phyloP scores from a whole-genome alignment of 2,888 invertebrate species.

The Halictus quadricinctus region DNA sequence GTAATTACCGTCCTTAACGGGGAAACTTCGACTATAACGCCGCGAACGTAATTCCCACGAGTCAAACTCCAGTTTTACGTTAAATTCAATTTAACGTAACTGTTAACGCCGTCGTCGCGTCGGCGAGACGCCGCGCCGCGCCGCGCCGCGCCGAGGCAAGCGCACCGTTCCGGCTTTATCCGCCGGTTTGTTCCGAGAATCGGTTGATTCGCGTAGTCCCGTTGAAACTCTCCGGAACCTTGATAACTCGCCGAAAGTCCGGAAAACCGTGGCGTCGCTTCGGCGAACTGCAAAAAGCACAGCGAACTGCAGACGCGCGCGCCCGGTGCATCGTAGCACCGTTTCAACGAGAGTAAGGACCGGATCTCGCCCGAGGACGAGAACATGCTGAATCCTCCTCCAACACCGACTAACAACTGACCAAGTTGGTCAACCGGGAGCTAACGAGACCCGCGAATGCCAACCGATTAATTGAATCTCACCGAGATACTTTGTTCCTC shows the following conservation, averaged over 20 bases:
- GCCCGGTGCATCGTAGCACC: not conserved
- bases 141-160: not conserved
- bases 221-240: conserved; percentile 19
- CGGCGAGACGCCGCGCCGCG: not conserved
- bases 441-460: conserved; percentile 51
- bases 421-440: conserved; percentile 55
- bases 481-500: conserved; percentile 54
- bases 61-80: not conserved
- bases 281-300: not conserved
- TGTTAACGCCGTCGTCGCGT: not conserved
- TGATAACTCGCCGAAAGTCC: conserved; percentile 16
- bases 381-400: conserved; percentile 48
- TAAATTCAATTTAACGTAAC: conserved; percentile 18
- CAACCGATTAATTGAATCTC: conserved; percentile 69
- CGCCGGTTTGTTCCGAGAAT: conserved; percentile 25
- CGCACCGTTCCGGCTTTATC: not conserved
- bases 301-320: not conserved
- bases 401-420: conserved; percentile 49
- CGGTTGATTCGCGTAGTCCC: conserved; percentile 34
- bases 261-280: conserved; percentile 3
- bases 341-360: conserved; percentile 10
- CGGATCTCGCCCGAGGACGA: conserved; percentile 7
- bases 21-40: too few relatives aligned
- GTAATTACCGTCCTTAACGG: conserved; percentile 21
- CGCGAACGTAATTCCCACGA: not conserved